Percentiles rank a stretch among this genome's conserved stretches.
Evolutionary conservation across 2,888 invertebrate species (phyloP).

Genomic region (Julus scanicus): DNA sequence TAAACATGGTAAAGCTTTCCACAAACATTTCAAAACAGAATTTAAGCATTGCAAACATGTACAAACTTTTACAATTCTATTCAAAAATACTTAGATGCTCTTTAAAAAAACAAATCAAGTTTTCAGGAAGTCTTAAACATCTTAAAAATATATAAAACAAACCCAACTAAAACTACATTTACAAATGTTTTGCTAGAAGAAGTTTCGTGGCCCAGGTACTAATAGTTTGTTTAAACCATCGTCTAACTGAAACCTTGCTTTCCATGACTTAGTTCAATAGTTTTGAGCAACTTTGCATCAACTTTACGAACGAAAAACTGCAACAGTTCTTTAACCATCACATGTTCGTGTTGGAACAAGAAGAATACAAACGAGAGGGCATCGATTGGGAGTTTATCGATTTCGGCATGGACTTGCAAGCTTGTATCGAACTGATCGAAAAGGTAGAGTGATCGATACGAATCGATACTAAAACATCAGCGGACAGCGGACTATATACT

Average conservation of each 20-base stretch:
- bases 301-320: conserved; percentile 97
- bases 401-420: conserved; percentile 96
- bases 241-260: background rate
- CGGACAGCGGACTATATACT: too few species aligned
- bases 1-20: too few species aligned
- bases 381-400: conserved; percentile 97
- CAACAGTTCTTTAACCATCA: conserved; percentile 99
- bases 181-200: background rate
- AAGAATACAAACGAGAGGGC: conserved; percentile 94
- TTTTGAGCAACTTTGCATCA: conserved; percentile 99
- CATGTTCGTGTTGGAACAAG: conserved; percentile 98
- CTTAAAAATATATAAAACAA: too few species aligned
- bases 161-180: too few species aligned
- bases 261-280: conserved; percentile 84
- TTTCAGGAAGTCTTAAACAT: too few species aligned
- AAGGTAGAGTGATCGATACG: conserved; percentile 73
- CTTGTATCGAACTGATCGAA: conserved; percentile 95
- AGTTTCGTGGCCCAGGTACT: background rate
- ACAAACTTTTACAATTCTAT: too few species aligned
- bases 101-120: too few species aligned
- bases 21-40: too few species aligned
- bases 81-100: too few species aligned
- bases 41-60: too few species aligned
- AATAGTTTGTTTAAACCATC: background rate
- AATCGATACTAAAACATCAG: too few species aligned